Base-by-base conservation (phyloP, 2,888 invertebrate species). In the Temnothorax rugatulus region DNA sequence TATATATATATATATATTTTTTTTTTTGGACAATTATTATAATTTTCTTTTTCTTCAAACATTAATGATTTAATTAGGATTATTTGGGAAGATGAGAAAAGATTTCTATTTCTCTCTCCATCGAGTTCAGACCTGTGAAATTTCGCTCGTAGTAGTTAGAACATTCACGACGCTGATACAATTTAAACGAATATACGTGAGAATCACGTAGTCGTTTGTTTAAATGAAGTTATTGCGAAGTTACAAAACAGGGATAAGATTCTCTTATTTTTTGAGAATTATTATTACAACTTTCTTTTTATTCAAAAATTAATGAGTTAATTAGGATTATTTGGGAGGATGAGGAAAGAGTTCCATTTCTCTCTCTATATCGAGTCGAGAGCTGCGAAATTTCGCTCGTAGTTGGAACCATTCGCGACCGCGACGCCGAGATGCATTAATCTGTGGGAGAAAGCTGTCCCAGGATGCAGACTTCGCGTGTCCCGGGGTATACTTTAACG, bases 401-500 rank as follows among this genome's bases (percentile, higher is more conserved):
- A 57, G 15, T 59, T 57, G 21, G 59, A 13, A 29, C 29, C 15
- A 25, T 47, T 59, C 18, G 34, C 21, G 44, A 47, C 57, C 18
- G 34, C 21, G 44, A 47, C 57, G 4, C 9, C 34, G 34, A 69
- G 41, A 52, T 18, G 47, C 38, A 71, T 81, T 81, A 81, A 71
- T 71, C 64, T 66, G 79, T n/a, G 59, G 34, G 34, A 21, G 54
- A 57, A 44, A 69, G n/a, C 54, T 18, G 25, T 9, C 50, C 18
- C 61, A 15, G 34, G 21, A 25, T 52, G 75, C n/a, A 7, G 44
- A 77, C 41, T 54, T 44, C 15, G 18, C 71, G 34, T 8, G 34
- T 47, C 13, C 44, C 47, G 44, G 4, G 21, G 44, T 81, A 71
- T 81, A 47, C 57, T 71, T 81, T 50, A 59, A 71, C 47, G 59